These are phyloP conservation scores for Paraplagusia blochii DNA, from an alignment of 2,113 vertebrate species.

Conservation along the genomic window DNA sequence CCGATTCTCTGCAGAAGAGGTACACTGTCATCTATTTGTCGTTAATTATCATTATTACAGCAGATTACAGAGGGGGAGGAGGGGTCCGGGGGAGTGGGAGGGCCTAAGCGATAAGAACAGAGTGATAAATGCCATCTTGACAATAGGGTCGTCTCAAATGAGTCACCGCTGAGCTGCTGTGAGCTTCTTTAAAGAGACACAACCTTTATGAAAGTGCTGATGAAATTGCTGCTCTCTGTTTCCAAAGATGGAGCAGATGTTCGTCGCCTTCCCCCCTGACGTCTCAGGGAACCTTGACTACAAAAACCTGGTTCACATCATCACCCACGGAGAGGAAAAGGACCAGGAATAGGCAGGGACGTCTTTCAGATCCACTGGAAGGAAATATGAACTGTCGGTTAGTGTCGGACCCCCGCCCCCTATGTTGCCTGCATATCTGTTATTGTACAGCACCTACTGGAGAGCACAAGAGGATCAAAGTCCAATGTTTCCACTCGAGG, in stretches of 20 bases:
- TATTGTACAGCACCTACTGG: constrained; percentile 15
- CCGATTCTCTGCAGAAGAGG: constrained; percentile 91
- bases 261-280: constrained; percentile 91
- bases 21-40: constrained; percentile 50
- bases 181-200: not conserved
- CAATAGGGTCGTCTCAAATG: not conserved
- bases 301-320: constrained; percentile 95
- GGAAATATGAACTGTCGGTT: constrained; percentile 24
- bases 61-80: constrained; percentile 15
- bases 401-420: no score
- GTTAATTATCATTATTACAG: constrained; percentile 22
- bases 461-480: constrained; percentile 2
- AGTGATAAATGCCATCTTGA: constrained; percentile 29
- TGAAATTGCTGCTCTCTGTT: constrained; percentile 10
- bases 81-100: constrained; percentile 5
- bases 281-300: constrained; percentile 92
- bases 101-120: not conserved
- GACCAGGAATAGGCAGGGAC: constrained; percentile 79
- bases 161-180: not conserved
- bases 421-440: constrained; percentile 1
- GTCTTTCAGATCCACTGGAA: constrained; percentile 13
- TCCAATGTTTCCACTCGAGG: not conserved
- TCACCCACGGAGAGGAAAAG: constrained; percentile 95
- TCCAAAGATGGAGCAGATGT: constrained; percentile 92
- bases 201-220: not conserved